Evolutionary conservation across 2,113 vertebrate genomes (phyloP).

Genomic region (Hippocampus mohnikei): DNA sequence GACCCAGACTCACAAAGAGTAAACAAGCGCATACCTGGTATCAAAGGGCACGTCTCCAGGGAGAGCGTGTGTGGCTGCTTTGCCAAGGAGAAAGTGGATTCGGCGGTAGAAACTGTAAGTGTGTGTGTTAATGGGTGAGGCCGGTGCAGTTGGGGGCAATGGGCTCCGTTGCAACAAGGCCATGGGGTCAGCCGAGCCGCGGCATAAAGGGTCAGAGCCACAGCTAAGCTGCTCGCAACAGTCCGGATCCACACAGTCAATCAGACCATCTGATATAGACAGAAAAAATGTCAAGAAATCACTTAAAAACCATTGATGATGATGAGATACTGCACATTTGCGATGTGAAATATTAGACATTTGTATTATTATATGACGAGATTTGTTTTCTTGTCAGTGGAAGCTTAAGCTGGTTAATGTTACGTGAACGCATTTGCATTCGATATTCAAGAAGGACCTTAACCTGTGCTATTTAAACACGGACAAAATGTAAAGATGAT

Average conservation of each 20-base stretch:
- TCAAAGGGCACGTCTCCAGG: conserved; percentile 89
- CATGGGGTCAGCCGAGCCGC: conserved; percentile 92
- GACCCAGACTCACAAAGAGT: conserved; percentile 16
- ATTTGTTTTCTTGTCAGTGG: neutral
- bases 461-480: conserved; percentile 1
- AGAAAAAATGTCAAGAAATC: conserved; percentile 8
- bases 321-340: neutral
- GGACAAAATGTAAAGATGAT: conserved; percentile 15
- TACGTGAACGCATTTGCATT: conserved; percentile 14
- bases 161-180: conserved; percentile 89
- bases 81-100: conserved; percentile 91
- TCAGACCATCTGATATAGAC: conserved; percentile 83
- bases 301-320: neutral
- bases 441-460: neutral
- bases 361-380: too few species aligned
- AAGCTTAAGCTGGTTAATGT: neutral
- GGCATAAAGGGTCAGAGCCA: conserved; percentile 86
- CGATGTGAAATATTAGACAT: neutral
- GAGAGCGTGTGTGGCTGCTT: conserved; percentile 89
- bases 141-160: conserved; percentile 72
- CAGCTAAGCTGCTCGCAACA: conserved; percentile 94
- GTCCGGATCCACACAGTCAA: conserved; percentile 94
- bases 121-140: conserved; percentile 67
- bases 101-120: conserved; percentile 85
- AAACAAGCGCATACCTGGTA: conserved; percentile 80